A percentile compares a stretch with the other conserved stretches of the same genome.
Evolutionary conservation across 2,888 invertebrate genomes (phyloP).

Genomic region (Stictocephala bisonia): DNA sequence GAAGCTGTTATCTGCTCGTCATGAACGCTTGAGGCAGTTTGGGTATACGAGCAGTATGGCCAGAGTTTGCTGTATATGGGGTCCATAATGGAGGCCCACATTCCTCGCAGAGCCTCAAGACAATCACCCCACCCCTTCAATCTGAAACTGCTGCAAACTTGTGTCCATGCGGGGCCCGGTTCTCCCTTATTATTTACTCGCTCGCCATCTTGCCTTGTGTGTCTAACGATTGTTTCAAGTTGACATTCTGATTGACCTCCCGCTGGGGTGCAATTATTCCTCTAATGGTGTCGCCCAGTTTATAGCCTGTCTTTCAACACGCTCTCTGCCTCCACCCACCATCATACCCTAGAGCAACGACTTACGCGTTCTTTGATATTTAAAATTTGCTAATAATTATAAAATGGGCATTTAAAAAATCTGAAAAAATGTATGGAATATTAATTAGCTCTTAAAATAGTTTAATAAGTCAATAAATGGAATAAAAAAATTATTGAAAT

Average conservation of each 20-base stretch:
- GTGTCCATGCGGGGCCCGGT: constrained; percentile 28
- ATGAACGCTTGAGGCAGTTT: too few species aligned
- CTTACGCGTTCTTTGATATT: too few species aligned
- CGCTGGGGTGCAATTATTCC: constrained; percentile 29
- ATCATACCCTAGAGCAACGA: too few species aligned
- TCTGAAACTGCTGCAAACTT: constrained; percentile 19
- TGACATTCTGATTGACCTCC: constrained; percentile 30
- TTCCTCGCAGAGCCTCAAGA: constrained; percentile 12
- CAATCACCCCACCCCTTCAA: constrained; percentile 22
- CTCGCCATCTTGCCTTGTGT: constrained; percentile 21
- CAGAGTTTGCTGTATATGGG: too few species aligned
- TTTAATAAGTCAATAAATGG: too few species aligned
- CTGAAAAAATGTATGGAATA: too few species aligned
- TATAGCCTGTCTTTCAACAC: neutral
- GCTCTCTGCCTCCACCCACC: neutral
- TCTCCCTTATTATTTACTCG: constrained; percentile 14
- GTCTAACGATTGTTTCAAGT: constrained; percentile 38
- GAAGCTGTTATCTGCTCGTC: too few species aligned
- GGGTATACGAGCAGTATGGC: too few species aligned
- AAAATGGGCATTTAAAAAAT: too few species aligned
- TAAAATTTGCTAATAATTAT: too few species aligned
- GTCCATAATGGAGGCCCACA: constrained; percentile 31
- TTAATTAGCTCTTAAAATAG: too few species aligned
- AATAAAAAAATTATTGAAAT: too few species aligned
- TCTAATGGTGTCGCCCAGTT: constrained; percentile 15